Conservation (phyloP, 2,888 invertebrate genomes). For the Tetropium fuscum region DNA sequence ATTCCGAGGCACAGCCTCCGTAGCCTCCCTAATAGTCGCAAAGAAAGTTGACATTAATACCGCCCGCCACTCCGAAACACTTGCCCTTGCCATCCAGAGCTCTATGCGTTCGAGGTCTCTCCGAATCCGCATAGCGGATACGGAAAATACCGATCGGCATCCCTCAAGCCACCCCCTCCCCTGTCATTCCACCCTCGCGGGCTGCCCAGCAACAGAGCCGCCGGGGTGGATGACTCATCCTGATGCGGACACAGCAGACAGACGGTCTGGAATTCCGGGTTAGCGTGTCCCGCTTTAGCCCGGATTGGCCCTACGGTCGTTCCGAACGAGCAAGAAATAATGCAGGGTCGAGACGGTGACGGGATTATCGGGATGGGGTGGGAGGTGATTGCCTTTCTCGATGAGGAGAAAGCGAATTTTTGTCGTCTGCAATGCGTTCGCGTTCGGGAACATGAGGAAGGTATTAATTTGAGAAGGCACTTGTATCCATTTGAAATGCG, state of each 20-base stretch:
- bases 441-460: too few species aligned
- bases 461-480: too few species aligned
- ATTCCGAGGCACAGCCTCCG: too few species aligned
- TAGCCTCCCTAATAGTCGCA: too few species aligned
- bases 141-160: constrained; percentile 10
- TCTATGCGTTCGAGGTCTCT: neutral
- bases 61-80: neutral
- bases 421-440: too few species aligned
- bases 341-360: too few species aligned
- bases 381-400: too few species aligned
- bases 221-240: constrained; percentile 26
- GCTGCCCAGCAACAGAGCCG: constrained; percentile 17
- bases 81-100: constrained; percentile 6
- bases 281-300: constrained; percentile 3
- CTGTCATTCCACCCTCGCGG: neutral
- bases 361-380: too few species aligned
- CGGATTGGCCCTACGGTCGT: neutral
- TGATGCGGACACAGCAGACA: constrained; percentile 14
- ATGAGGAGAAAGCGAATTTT: too few species aligned
- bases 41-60: neutral
- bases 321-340: constrained; percentile 1
- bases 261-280: constrained; percentile 30
- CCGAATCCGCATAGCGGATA: constrained; percentile 23
- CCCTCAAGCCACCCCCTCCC: neutral
- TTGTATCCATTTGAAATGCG: too few species aligned